Evolutionary conservation across 2,888 invertebrate species (phyloP), one percentile per base, ranked within the genome.

Genomic region (Pimpla rufipes): DNA sequence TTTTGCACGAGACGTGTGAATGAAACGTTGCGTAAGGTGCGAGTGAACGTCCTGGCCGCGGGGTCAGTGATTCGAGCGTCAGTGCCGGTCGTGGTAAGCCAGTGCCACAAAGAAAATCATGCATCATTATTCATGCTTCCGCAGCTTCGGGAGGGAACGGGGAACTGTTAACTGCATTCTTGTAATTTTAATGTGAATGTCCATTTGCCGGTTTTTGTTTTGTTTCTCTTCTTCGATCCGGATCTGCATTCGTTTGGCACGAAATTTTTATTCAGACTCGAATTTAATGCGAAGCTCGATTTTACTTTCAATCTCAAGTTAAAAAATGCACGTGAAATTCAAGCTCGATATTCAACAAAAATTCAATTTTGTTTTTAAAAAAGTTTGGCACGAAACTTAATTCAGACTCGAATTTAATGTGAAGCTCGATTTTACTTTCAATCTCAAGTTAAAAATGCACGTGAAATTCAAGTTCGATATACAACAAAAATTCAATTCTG

Each of bases 71-170:
- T 18, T 62, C 8, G 6, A 35, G 29, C 62, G 62, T 16, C 62
- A 37, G 16, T 37, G 42, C 16, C 3, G 29, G 57, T 73, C 42
- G 71, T 59, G 45, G 62, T 73, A 59, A 59, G 71, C 59, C 71
- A 73, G 71, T 73, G 71, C 59, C 42, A 59, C 70, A 21, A 7
- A 16, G 18, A 68, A n/a, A n/a, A 16, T 55, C 37, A 55, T 42
- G 57, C 71, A 42, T 57, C n/a, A 1, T 35, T 35, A 21, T 45
- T 45, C 35, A n/a, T 59, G 71, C 59, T 73, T 73, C 37, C n/a
- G 8, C 71, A 55, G 57, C 71, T 71, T 71, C 55, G n/a, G 57
- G n/a, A 18, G 18, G n/a, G n/a, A n/a, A 16, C 40, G 55, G 40
- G 21, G 13, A 55, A 37, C 52, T 55, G 40, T 18, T n/a, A 16